phyloP scores from a whole-genome alignment of 2,797 vertebrate genomes.

The Poecilia picta region DNA sequence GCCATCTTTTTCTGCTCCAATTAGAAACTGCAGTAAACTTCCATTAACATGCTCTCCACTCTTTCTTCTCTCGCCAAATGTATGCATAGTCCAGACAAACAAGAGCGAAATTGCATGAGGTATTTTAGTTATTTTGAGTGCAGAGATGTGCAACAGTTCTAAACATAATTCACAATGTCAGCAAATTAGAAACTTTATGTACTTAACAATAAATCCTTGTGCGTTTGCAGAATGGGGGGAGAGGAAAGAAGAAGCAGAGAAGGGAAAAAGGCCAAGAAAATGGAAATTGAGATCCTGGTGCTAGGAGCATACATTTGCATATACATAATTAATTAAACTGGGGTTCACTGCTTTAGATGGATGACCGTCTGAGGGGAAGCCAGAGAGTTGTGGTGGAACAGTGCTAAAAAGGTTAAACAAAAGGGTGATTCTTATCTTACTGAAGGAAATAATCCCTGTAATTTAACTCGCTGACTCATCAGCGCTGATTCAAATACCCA shows the following conservation, averaged over 20 bases:
- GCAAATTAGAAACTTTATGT: constrained; percentile 78
- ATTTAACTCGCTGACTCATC: constrained; percentile 23
- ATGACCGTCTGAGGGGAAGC: constrained; percentile 49
- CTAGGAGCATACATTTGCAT: constrained; percentile 70
- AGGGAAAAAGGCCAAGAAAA: constrained; percentile 70
- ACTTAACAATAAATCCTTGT: constrained; percentile 78
- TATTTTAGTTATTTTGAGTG: constrained; percentile 11
- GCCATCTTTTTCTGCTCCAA: constrained; percentile 56
- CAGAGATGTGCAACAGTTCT: constrained; percentile 24
- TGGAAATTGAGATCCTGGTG: constrained; percentile 79
- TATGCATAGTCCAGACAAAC: constrained; percentile 13
- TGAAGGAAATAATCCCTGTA: constrained; percentile 24
- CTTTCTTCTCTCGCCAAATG: constrained; percentile 15
- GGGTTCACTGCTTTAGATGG: constrained; percentile 51
- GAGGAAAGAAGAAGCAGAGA: background rate
- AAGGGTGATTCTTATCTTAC: constrained; percentile 43
- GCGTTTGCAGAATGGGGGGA: constrained; percentile 14
- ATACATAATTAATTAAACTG: constrained; percentile 72
- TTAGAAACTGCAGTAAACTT: constrained; percentile 54
- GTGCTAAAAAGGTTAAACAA: constrained; percentile 48
- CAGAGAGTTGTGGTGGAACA: constrained; percentile 37
- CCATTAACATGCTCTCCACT: constrained; percentile 45
- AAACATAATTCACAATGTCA: constrained; percentile 64
- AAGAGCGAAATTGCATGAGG: background rate
- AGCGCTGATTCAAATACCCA: background rate